phyloP scores from a whole-genome alignment of 2,888 invertebrate genomes.

The Bombylius discolor region DNA sequence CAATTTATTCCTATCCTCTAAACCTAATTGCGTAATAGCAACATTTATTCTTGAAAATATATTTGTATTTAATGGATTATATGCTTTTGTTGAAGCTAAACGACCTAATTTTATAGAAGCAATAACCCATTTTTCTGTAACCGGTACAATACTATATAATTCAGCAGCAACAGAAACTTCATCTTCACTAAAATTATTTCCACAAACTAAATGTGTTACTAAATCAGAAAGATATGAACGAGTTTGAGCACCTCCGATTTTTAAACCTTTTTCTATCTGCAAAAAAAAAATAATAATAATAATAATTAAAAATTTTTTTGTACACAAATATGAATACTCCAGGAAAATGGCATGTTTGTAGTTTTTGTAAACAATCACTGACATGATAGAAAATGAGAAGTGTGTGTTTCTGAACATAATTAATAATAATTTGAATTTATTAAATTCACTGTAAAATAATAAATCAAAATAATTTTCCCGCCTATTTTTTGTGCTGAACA shows the following conservation, averaged over 20 bases:
- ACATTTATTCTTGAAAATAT: constrained; percentile 65
- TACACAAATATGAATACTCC: too few species aligned
- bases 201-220: constrained; percentile 86
- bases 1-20: constrained; percentile 58
- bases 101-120: constrained; percentile 48
- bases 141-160: constrained; percentile 84
- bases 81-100: constrained; percentile 57
- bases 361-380: too few species aligned
- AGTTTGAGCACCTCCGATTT: constrained; percentile 76
- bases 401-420: too few species aligned
- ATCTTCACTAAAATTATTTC: constrained; percentile 67
- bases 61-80: constrained; percentile 49
- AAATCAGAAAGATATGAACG: constrained; percentile 81
- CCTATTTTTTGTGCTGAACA: too few species aligned
- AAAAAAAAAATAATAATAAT: constrained; percentile 23
- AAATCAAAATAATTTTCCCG: too few species aligned
- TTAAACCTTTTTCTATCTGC: constrained; percentile 63
- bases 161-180: constrained; percentile 85
- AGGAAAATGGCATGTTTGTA: too few species aligned
- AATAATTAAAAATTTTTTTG: too few species aligned
- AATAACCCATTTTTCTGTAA: constrained; percentile 75
- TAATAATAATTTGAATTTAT: too few species aligned
- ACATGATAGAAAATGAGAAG: too few species aligned
- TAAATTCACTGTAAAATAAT: too few species aligned
- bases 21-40: constrained; percentile 61